phyloP scores from a whole-genome alignment of 2,888 invertebrate species.

The Coelinius sp. region DNA sequence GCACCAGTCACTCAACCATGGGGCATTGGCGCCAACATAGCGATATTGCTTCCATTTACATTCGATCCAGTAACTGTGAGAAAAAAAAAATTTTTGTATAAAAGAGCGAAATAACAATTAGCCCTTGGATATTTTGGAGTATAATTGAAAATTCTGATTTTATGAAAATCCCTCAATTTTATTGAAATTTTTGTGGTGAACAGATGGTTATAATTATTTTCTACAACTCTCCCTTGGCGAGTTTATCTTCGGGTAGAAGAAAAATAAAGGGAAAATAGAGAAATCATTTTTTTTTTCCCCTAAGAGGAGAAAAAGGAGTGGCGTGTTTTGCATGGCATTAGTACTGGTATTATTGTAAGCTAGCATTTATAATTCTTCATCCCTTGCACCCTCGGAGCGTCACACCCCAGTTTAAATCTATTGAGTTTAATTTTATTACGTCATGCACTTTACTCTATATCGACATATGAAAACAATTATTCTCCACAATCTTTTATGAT shows the following conservation, averaged over 20 bases:
- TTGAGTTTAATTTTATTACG: constrained; percentile 56
- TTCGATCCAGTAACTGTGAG: constrained; percentile 42
- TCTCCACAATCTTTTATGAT: too few relatives aligned
- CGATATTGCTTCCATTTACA: constrained; percentile 67
- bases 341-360: constrained; percentile 66
- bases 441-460: constrained; percentile 24
- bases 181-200: not conserved
- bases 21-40: constrained; percentile 66
- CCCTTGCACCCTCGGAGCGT: constrained; percentile 39
- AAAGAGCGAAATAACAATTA: not conserved
- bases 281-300: constrained; percentile 31
- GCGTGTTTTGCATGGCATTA: constrained; percentile 65
- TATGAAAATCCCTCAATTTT: not conserved
- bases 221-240: not conserved
- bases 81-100: constrained; percentile 33
- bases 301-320: constrained; percentile 31
- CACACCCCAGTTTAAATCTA: constrained; percentile 44
- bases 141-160: constrained; percentile 28
- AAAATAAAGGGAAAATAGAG: not conserved
- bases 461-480: too few relatives aligned
- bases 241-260: not conserved
- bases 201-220: not conserved
- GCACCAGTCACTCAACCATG: constrained; percentile 69
- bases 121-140: constrained; percentile 20
- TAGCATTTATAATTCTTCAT: constrained; percentile 62